phyloP scores from a whole-genome alignment of 2,113 vertebrate species.

The Boleophthalmus pectinirostris region DNA sequence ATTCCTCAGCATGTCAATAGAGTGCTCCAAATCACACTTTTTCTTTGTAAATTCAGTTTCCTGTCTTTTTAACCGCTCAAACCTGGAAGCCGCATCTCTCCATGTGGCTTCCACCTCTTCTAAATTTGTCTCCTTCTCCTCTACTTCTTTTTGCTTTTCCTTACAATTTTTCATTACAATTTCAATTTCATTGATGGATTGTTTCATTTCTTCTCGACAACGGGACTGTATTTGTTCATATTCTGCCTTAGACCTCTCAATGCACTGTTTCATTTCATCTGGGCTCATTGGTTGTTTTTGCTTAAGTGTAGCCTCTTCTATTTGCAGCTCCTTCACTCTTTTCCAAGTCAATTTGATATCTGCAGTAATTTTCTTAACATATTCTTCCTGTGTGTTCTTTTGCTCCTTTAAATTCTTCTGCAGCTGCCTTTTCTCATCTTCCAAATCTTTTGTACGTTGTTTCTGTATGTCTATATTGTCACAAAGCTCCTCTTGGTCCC shows the following conservation, averaged over 20 bases:
- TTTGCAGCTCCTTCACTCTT: conserved; percentile 47
- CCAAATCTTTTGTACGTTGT: conserved; percentile 16
- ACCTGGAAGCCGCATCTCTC: conserved; percentile 16
- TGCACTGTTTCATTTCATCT: conserved; percentile 20
- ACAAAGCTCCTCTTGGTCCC: conserved; percentile 38
- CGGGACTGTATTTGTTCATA: conserved; percentile 18
- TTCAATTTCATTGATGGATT: conserved; percentile 12
- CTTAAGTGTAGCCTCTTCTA: conserved; percentile 47
- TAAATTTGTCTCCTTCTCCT: conserved; percentile 44
- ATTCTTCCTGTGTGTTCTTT: conserved; percentile 41
- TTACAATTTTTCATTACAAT: conserved; percentile 5
- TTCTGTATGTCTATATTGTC: conserved; percentile 33
- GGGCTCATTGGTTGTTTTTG: conserved; percentile 25
- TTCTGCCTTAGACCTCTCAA: conserved; percentile 22
- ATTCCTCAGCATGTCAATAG: conserved; percentile 29
- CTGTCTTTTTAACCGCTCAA: conserved; percentile 27
- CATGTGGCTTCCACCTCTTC: conserved; percentile 46
- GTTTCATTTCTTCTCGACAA: conserved; percentile 18
- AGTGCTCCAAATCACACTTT: conserved; percentile 35
- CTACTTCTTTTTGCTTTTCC: conserved; percentile 55
- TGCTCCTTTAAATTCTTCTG: conserved; percentile 28
- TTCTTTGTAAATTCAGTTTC: conserved; percentile 20
- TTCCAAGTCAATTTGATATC: conserved; percentile 15
- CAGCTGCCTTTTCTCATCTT: conserved; percentile 48
- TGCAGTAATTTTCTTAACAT: conserved; percentile 31